Conservation (phyloP, 2,888 invertebrate genomes). For the Clunio marinus region DNA sequence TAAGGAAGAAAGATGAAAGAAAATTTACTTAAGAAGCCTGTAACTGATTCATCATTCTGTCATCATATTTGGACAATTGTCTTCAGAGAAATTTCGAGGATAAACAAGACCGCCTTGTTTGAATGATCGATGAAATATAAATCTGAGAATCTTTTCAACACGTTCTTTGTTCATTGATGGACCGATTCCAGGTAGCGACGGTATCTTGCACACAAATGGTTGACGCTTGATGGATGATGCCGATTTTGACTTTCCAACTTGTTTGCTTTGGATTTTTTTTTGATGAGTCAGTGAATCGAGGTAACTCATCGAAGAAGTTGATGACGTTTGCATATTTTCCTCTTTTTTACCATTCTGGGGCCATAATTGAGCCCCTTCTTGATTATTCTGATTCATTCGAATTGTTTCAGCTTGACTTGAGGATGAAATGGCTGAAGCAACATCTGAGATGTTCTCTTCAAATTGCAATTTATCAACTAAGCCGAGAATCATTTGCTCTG, state of each 20-base stretch:
- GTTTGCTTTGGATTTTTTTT: slow-evolving; percentile 15
- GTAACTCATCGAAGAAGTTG: too few relatives aligned
- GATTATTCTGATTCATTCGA: background rate
- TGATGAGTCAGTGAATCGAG: background rate
- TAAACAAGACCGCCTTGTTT: slow-evolving; percentile 43
- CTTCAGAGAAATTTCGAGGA: slow-evolving; percentile 43
- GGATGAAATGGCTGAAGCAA: slow-evolving; percentile 39
- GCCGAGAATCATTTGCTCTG: slow-evolving; percentile 41
- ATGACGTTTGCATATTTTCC: slow-evolving; percentile 32
- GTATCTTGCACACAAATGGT: slow-evolving; percentile 45
- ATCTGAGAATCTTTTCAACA: slow-evolving; percentile 54
- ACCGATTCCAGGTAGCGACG: slow-evolving; percentile 61
- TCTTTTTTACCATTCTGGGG: slow-evolving; percentile 6
- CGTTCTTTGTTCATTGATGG: slow-evolving; percentile 54
- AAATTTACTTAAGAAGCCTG: too few relatives aligned
- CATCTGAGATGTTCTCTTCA: slow-evolving; percentile 32
- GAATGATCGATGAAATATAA: slow-evolving; percentile 44
- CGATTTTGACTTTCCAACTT: slow-evolving; percentile 21
- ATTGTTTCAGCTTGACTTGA: slow-evolving; percentile 11
- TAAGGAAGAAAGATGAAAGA: too few relatives aligned
- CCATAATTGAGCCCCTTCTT: too few relatives aligned
- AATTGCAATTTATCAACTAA: slow-evolving; percentile 28
- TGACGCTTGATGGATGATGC: slow-evolving; percentile 24
- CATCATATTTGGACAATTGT: slow-evolving; percentile 43
- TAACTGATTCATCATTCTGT: slow-evolving; percentile 26